A percentile compares a stretch with the other conserved stretches of the same genome.
These are phyloP conservation scores for Hyles euphorbiae DNA, from an alignment of 1,140 invertebrate species.

Conservation along the genomic window DNA sequence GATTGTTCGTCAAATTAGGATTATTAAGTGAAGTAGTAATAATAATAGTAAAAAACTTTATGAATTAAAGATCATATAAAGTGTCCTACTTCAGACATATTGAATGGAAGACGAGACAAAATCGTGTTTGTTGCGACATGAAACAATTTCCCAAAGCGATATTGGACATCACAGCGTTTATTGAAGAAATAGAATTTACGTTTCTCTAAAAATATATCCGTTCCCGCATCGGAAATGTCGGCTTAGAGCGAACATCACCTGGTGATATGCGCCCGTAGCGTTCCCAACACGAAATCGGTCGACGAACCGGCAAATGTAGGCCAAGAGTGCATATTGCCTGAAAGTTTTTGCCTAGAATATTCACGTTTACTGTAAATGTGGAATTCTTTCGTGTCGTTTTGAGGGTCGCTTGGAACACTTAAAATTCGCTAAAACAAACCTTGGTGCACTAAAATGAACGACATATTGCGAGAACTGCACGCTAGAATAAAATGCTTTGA, in stretches of 20 bases:
- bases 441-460: neutral
- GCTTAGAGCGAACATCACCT: conserved; percentile 50
- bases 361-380: too few relatives aligned
- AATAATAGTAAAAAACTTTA: too few relatives aligned
- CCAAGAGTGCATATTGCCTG: conserved; percentile 52
- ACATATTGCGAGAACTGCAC: too few relatives aligned
- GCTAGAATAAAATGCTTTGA: too few relatives aligned
- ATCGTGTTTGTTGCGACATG: conserved; percentile 18
- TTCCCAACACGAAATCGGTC: conserved; percentile 55
- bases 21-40: too few relatives aligned
- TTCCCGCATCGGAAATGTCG: conserved; percentile 39
- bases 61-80: too few relatives aligned
- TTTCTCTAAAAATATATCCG: conserved; percentile 43
- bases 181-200: conserved; percentile 48
- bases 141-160: conserved; percentile 28
- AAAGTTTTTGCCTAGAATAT: conserved; percentile 36
- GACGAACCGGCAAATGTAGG: conserved; percentile 65
- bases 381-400: too few relatives aligned
- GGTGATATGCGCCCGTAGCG: conserved; percentile 41
- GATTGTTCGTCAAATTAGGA: too few relatives aligned
- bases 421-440: too few relatives aligned
- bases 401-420: too few relatives aligned
- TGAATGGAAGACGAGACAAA: neutral
- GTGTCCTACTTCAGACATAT: too few relatives aligned
- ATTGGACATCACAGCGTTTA: conserved; percentile 17